Conservation (phyloP, 2,113 vertebrate species). For the Channa argus region DNA sequence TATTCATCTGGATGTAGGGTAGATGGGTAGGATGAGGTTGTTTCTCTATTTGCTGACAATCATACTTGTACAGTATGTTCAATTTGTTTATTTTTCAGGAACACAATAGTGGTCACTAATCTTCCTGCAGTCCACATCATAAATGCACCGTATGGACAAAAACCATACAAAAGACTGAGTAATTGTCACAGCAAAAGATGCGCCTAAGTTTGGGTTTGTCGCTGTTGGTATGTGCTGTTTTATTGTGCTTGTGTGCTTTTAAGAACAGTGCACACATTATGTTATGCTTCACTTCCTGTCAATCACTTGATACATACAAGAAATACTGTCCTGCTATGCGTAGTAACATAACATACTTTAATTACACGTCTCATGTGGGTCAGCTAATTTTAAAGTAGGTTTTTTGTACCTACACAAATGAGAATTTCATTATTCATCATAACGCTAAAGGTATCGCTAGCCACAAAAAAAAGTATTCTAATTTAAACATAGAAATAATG, state of each 20-base stretch:
- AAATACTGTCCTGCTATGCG: slow-evolving; percentile 18
- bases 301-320: slow-evolving; percentile 57
- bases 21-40: slow-evolving; percentile 10
- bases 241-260: slow-evolving; percentile 22
- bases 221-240: slow-evolving; percentile 6
- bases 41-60: slow-evolving; percentile 25
- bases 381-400: slow-evolving; percentile 8
- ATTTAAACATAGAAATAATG: neutral
- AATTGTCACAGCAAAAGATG: neutral
- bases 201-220: slow-evolving; percentile 42
- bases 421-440: neutral
- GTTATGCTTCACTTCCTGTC: slow-evolving; percentile 59
- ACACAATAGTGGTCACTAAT: too few relatives aligned
- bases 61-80: slow-evolving; percentile 2
- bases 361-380: slow-evolving; percentile 37
- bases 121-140: too few relatives aligned
- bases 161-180: too few relatives aligned
- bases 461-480: too few relatives aligned
- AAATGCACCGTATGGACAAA: too few relatives aligned
- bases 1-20: slow-evolving; percentile 16
- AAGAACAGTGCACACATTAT: slow-evolving; percentile 32
- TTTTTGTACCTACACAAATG: neutral
- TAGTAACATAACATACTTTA: slow-evolving; percentile 18
- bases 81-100: too few relatives aligned
- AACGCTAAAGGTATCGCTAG: too few relatives aligned